Base-by-base conservation (phyloP, 1,140 invertebrate species). In the Cheumatopsyche charites region DNA sequence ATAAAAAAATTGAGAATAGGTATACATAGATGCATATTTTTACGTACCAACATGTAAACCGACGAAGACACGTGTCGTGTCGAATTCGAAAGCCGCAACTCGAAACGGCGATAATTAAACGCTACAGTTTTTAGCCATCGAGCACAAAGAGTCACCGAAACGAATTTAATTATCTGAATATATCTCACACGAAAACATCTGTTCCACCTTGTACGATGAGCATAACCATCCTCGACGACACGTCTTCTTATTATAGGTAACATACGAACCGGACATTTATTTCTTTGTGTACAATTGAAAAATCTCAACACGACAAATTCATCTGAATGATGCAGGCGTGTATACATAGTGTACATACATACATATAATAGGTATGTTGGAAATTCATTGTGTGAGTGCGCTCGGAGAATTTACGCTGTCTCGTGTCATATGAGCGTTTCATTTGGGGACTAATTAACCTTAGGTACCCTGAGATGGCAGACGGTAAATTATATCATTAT, bases 401-500 rank as follows among this genome's bases (percentile, higher is more conserved):
- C 12, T 17, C 13, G 15, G 3, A 3, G 26, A 61, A 21, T 17
- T 65, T 65, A 45, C 43, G 19, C 15, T 9, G 43, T 67, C 21
- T 45, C 42, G 43, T 67, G 63, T 67, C 63, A 67, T 67, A 67
- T 25, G 43, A 67, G 47, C 41, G 23, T 67, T 67, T 67, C 63
- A 67, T 67, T 67, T 67, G 15, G 26, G 63, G 42, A 67, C 63
- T 67, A 67, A 67, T 67, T 67, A 67, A 67, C 63, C 63, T 49
- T 26, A 47, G 13, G 43, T 42, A 42, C 26, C 26, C 47, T 15
- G 36, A 62, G 36, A 45, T 21, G 55, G 43, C 23, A 45, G 21
- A 45, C 55, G 36, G 19, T 62, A 42, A 70, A 49, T 70, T 62
- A 70, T 70, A 42, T 70, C 55, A 70, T 70, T 70, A 70, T 62